Conservation (phyloP, 1,140 invertebrate species). For the Parasteatoda tepidariorum region DNA sequence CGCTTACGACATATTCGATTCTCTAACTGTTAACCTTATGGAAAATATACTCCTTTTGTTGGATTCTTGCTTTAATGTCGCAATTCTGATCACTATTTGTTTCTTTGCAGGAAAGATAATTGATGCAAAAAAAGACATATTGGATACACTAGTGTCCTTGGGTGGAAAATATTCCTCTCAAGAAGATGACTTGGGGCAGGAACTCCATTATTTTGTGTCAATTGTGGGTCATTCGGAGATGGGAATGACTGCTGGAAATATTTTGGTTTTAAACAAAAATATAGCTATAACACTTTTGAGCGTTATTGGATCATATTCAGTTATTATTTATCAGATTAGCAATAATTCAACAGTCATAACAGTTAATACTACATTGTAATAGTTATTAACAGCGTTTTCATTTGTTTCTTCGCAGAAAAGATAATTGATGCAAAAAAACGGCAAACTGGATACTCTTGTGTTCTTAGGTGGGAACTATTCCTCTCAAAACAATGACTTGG, state of each 20-base stretch:
- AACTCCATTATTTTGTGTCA: conserved; percentile 11
- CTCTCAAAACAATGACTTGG: not conserved
- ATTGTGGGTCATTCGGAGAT: conserved; percentile 35
- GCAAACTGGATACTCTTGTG: not conserved
- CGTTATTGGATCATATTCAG: conserved; percentile 24
- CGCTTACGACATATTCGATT: not conserved
- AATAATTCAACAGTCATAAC: no score
- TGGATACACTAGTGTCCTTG: not conserved
- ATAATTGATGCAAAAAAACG: not conserved
- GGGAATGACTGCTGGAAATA: conserved; percentile 20
- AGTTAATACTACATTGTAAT: no score
- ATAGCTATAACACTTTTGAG: conserved; percentile 16
- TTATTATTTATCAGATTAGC: conserved; percentile 33
- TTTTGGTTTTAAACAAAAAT: conserved; percentile 18
- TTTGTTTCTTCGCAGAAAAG: not conserved
- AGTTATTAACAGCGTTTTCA: no score
- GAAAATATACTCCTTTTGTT: not conserved
- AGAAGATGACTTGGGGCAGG: not conserved
- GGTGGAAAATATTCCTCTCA: not conserved
- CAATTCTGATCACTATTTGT: not conserved
- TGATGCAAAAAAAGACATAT: not conserved
- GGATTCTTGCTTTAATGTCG: not conserved
- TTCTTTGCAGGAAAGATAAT: not conserved
- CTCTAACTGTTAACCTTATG: no score
- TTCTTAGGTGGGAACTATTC: not conserved